These are phyloP conservation scores for Drosophila grimshawi DNA, from an alignment of 1,140 invertebrate species.

Conservation along the genomic window DNA sequence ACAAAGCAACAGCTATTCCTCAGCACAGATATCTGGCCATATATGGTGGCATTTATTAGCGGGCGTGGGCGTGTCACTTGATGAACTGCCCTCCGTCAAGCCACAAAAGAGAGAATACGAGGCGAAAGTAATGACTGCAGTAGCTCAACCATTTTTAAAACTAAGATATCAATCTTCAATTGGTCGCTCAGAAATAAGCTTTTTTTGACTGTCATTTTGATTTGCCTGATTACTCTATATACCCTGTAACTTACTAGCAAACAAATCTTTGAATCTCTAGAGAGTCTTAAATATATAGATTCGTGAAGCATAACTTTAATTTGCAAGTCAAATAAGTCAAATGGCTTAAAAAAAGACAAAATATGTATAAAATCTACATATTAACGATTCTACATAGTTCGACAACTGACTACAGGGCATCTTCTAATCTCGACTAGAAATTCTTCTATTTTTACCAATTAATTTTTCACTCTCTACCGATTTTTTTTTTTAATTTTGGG, in stretches of 20 bases:
- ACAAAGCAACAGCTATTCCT: neutral
- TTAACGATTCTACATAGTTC: no score
- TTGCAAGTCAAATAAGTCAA: no score
- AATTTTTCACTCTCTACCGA: constrained; percentile 37
- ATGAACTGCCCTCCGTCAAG: constrained; percentile 52
- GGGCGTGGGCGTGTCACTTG: constrained; percentile 57
- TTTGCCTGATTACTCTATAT: constrained; percentile 59
- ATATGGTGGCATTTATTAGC: constrained; percentile 53
- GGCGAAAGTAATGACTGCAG: constrained; percentile 15
- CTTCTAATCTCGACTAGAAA: neutral
- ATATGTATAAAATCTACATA: no score
- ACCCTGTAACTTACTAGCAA: neutral
- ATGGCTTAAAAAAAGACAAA: no score
- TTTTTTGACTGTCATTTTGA: neutral
- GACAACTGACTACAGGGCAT: no score
- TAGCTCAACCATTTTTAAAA: constrained; percentile 16
- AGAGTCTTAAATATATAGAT: no score
- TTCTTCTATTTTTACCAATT: neutral
- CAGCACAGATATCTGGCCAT: constrained; percentile 26
- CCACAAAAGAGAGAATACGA: constrained; percentile 22
- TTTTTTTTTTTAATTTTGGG: neutral
- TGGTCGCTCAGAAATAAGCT: neutral
- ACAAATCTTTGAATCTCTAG: no score
- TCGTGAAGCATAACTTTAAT: no score
- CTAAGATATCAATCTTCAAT: constrained; percentile 21